phyloP scores from a whole-genome alignment of 2,113 vertebrate genomes.

The Aplodontia rufa region DNA sequence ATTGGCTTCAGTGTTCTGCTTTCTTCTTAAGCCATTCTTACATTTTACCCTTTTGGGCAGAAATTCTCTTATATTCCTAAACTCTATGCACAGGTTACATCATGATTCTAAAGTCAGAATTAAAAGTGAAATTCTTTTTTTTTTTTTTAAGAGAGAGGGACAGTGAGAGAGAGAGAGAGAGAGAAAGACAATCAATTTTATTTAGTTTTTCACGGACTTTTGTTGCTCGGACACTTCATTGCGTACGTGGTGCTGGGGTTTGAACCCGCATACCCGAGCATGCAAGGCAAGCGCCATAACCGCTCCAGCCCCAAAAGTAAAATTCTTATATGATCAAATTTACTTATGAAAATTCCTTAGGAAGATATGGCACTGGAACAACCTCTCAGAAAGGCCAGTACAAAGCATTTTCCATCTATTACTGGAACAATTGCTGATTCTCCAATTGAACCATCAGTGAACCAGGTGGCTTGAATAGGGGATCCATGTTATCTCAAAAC shows the following conservation, averaged over 20 bases:
- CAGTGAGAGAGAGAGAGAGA: too few species aligned
- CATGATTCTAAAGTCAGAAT: not conserved
- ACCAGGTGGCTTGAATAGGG: not conserved
- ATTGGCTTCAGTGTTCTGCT: not conserved
- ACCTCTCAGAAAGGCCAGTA: not conserved
- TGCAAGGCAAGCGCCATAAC: too few species aligned
- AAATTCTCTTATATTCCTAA: not conserved
- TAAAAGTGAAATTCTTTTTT: conserved; percentile 16
- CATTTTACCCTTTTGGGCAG: not conserved
- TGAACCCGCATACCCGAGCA: too few species aligned
- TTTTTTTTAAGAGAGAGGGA: too few species aligned
- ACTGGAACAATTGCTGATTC: not conserved
- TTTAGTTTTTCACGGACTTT: too few species aligned
- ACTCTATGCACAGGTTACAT: not conserved
- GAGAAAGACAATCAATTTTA: too few species aligned
- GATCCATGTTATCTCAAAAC: not conserved
- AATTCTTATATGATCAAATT: not conserved
- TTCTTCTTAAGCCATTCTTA: not conserved
- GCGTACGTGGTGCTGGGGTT: too few species aligned
- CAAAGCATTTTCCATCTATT: not conserved
- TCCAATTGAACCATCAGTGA: not conserved
- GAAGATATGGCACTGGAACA: not conserved
- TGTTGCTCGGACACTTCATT: too few species aligned
- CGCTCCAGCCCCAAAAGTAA: too few species aligned
- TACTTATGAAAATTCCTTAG: not conserved